Conservation (phyloP, 2,113 vertebrate species). For the Dromiciops gliroides region DNA sequence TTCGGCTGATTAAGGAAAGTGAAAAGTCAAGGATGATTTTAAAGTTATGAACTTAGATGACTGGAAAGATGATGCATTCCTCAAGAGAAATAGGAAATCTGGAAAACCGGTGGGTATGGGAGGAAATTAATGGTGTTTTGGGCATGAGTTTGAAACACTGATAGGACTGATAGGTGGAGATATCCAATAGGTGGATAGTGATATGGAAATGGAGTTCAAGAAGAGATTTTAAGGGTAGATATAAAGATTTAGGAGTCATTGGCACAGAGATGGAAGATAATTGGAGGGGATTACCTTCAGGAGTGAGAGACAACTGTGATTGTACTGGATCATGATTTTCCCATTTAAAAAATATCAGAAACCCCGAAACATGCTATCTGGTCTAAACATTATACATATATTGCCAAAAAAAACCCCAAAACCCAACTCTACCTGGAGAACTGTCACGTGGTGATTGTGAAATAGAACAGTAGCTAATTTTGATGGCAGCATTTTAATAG, state of each 20-base stretch:
- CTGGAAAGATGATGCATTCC: not conserved
- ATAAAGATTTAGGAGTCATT: not conserved
- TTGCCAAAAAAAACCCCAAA: not conserved
- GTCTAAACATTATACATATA: not conserved
- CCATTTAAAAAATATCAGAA: not conserved
- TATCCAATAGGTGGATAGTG: not conserved
- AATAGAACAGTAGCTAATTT: constrained; percentile 89
- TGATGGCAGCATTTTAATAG: constrained; percentile 88
- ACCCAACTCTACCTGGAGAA: constrained; percentile 89
- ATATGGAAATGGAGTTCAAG: not conserved
- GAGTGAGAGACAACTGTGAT: not conserved
- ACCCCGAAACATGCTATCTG: not conserved
- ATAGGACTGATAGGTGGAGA: not conserved
- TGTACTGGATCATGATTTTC: not conserved
- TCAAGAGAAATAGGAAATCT: not conserved
- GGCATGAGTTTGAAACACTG: not conserved
- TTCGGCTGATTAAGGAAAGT: not conserved
- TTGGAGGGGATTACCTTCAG: not conserved
- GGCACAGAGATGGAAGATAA: not conserved
- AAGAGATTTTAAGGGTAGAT: not conserved
- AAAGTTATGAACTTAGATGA: not conserved
- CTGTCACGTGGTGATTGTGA: constrained; percentile 86
- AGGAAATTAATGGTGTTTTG: not conserved
- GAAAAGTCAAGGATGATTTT: not conserved
- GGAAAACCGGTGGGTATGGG: not conserved